Percentiles rank a stretch among this genome's conserved stretches.
Conservation (phyloP, 2,797 vertebrate genomes). For the Scyliorhinus canicula region DNA sequence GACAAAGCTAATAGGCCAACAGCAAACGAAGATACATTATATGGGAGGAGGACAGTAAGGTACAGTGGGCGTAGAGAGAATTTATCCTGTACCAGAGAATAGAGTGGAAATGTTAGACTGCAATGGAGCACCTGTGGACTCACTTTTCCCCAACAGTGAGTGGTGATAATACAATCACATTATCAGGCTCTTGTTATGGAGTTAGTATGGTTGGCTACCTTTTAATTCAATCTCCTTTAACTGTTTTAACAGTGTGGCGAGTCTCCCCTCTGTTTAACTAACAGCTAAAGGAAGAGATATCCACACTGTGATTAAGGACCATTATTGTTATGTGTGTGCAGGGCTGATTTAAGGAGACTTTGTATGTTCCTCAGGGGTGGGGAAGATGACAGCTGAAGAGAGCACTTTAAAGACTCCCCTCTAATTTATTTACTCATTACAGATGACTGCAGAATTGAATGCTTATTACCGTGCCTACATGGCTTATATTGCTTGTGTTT, state of each 20-base stretch:
- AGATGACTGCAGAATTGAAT: constrained; percentile 37
- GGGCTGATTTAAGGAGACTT: constrained; percentile 32
- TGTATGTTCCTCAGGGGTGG: constrained; percentile 35
- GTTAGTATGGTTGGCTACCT: constrained; percentile 25
- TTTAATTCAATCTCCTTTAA: constrained; percentile 32
- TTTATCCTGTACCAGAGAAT: not conserved
- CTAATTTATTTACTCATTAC: constrained; percentile 39
- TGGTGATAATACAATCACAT: constrained; percentile 12
- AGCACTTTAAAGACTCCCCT: constrained; percentile 35
- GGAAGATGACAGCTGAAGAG: constrained; percentile 36
- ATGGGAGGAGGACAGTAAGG: not conserved
- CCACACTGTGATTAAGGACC: constrained; percentile 33
- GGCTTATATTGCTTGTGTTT: constrained; percentile 38
- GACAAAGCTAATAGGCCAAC: constrained; percentile 35
- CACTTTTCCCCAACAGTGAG: not conserved
- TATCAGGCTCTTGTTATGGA: constrained; percentile 14
- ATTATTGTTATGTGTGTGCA: constrained; percentile 23
- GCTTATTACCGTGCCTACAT: constrained; percentile 37
- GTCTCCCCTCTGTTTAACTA: constrained; percentile 27
- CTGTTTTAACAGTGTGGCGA: constrained; percentile 15
- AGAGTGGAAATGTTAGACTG: not conserved
- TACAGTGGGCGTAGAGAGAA: not conserved
- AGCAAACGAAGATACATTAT: constrained; percentile 29
- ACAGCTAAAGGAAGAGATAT: constrained; percentile 32
- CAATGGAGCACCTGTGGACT: constrained; percentile 26